These are phyloP conservation scores for Rhipidura dahli DNA, from an alignment of 2,113 vertebrate genomes.

Conservation along the genomic window DNA sequence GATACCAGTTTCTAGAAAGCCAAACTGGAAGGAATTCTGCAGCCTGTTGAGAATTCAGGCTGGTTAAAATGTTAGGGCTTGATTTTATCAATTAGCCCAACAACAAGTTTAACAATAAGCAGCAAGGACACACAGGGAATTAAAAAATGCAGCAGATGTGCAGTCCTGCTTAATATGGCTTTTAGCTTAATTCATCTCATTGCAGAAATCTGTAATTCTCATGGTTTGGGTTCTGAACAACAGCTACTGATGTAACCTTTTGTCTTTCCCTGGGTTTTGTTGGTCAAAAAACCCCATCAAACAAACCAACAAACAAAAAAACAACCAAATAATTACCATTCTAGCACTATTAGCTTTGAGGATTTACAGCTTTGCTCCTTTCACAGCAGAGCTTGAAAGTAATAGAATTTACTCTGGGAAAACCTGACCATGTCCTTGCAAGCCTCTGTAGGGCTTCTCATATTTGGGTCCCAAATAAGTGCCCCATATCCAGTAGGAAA, in stretches of 20 bases:
- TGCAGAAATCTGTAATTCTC: slow-evolving; percentile 34
- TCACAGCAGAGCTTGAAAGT: background rate
- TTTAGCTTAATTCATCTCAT: slow-evolving; percentile 39
- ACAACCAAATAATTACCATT: background rate
- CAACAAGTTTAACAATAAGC: background rate
- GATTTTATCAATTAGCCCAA: background rate
- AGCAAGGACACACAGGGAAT: background rate
- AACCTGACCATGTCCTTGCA: background rate
- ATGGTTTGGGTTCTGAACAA: background rate
- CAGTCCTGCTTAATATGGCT: slow-evolving; percentile 29
- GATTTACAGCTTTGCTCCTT: slow-evolving; percentile 13
- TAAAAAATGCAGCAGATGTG: slow-evolving; percentile 18
- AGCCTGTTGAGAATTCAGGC: background rate
- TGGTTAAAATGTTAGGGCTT: background rate
- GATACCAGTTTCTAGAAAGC: background rate
- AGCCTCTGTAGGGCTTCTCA: background rate
- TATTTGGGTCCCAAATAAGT: too few species aligned
- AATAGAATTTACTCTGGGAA: background rate
- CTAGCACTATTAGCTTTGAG: background rate
- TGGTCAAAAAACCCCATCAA: background rate
- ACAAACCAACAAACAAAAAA: background rate
- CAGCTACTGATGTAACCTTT: background rate
- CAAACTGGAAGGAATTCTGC: background rate
- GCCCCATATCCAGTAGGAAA: background rate
- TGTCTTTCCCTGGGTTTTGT: background rate